A percentile compares a stretch with the other conserved stretches of the same genome.
Evolutionary conservation across 2,888 invertebrate genomes (phyloP).

Genomic region (Notocelia uddmanniana): DNA sequence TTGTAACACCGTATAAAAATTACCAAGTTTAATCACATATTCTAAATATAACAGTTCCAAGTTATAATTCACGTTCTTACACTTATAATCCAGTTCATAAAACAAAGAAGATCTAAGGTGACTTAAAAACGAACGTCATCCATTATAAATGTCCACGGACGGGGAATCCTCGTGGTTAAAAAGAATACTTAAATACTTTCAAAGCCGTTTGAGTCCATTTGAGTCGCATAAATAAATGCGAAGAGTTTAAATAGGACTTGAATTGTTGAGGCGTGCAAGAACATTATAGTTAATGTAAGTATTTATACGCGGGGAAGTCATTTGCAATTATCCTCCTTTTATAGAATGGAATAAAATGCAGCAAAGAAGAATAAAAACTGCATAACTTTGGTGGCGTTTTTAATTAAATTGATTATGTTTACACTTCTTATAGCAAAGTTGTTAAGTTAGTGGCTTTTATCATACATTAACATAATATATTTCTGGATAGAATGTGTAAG

Average conservation of each 20-base stretch:
- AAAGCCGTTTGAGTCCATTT: conserved; percentile 37
- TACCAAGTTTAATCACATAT: not conserved
- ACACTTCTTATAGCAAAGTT: too few species aligned
- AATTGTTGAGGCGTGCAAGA: conserved; percentile 25
- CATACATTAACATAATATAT: too few species aligned
- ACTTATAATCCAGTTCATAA: conserved; percentile 7
- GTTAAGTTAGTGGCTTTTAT: too few species aligned
- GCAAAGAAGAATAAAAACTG: not conserved
- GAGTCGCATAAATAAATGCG: conserved; percentile 35
- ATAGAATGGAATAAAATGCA: not conserved
- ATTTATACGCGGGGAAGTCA: not conserved
- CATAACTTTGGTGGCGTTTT: not conserved
- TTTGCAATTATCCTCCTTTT: conserved; percentile 16
- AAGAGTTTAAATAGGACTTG: conserved; percentile 27
- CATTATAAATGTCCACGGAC: conserved; percentile 29
- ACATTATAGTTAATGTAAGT: conserved; percentile 21
- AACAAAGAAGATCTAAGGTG: conserved; percentile 20
- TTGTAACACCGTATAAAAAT: too few species aligned
- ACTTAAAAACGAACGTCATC: conserved; percentile 31
- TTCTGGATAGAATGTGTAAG: too few species aligned
- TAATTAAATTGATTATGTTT: not conserved
- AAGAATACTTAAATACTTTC: conserved; percentile 40
- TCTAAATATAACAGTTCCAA: not conserved
- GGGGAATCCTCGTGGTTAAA: conserved; percentile 26
- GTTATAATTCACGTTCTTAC: not conserved